phyloP scores from a whole-genome alignment of 1,140 invertebrate genomes.

The Drosophila kepulauana region DNA sequence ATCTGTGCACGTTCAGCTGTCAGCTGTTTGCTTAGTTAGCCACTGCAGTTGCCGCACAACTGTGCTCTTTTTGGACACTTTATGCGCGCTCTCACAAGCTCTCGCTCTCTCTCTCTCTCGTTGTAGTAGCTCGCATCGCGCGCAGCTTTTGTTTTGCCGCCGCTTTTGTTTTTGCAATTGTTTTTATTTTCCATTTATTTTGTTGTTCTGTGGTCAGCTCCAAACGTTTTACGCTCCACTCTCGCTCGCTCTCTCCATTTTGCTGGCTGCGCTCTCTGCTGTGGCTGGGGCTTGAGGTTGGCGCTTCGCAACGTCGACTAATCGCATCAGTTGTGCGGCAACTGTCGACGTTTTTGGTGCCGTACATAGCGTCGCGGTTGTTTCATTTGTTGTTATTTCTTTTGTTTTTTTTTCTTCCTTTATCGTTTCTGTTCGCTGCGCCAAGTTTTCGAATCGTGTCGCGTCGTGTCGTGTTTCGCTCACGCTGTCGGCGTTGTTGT shows the following conservation, averaged over 20 bases:
- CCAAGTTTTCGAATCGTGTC: slow-evolving; percentile 23
- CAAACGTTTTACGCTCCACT: slow-evolving; percentile 24
- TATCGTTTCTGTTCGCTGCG: slow-evolving; percentile 34
- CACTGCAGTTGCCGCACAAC: slow-evolving; percentile 19
- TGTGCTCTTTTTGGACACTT: slow-evolving; percentile 5
- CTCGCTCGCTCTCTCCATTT: slow-evolving; percentile 11
- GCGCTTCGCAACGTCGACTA: slow-evolving; percentile 41
- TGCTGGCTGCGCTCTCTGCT: slow-evolving; percentile 2
- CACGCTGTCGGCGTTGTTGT: not conserved
- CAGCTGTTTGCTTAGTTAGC: slow-evolving; percentile 15
- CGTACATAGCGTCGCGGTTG: slow-evolving; percentile 44
- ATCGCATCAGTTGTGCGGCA: slow-evolving; percentile 70
- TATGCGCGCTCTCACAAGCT: slow-evolving; percentile 8
- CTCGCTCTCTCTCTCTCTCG: not conserved
- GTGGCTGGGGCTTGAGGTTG: slow-evolving; percentile 28
- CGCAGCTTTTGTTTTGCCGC: slow-evolving; percentile 49
- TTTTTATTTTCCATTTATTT: slow-evolving; percentile 10
- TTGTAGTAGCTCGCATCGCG: slow-evolving; percentile 20
- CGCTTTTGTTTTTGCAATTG: slow-evolving; percentile 51
- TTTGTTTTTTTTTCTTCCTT: slow-evolving; percentile 7
- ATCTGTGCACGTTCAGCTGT: slow-evolving; percentile 23
- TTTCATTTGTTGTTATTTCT: not conserved
- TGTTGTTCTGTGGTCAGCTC: slow-evolving; percentile 45
- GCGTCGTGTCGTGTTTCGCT: slow-evolving; percentile 8
- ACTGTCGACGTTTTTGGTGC: slow-evolving; percentile 70